phyloP scores from a whole-genome alignment of 2,113 vertebrate genomes.

The Chamaetylas fuelleborni region DNA sequence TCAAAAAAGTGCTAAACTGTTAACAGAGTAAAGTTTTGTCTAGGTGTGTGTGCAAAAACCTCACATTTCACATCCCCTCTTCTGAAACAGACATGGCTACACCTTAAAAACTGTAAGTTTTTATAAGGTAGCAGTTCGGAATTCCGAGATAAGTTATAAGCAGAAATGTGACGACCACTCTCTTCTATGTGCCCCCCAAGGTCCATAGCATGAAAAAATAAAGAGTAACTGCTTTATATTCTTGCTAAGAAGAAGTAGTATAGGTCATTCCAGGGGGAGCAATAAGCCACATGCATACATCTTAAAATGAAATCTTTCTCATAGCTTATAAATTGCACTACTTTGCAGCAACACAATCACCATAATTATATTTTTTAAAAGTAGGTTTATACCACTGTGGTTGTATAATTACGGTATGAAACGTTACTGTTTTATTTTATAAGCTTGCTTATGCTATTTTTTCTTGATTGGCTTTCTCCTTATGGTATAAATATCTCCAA shows the following conservation, averaged over 20 bases:
- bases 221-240: background rate
- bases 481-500: background rate
- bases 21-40: background rate
- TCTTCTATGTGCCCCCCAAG: fast-evolving
- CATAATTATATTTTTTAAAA: background rate
- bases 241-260: background rate
- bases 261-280: background rate
- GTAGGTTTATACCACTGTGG: background rate
- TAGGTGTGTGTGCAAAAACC: background rate
- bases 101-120: background rate
- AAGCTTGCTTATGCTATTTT: background rate
- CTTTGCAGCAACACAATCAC: background rate
- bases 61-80: background rate
- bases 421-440: background rate
- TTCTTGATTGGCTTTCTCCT: background rate
- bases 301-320: background rate
- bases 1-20: background rate
- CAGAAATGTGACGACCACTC: background rate
- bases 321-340: background rate
- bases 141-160: background rate
- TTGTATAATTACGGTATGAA: background rate
- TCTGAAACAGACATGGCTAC: background rate
- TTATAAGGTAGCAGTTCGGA: background rate
- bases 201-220: background rate
- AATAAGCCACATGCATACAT: background rate